Evolutionary conservation across 2,888 invertebrate species (phyloP), one percentile per base, ranked within the genome.

Genomic region (Oasisia sp.): DNA sequence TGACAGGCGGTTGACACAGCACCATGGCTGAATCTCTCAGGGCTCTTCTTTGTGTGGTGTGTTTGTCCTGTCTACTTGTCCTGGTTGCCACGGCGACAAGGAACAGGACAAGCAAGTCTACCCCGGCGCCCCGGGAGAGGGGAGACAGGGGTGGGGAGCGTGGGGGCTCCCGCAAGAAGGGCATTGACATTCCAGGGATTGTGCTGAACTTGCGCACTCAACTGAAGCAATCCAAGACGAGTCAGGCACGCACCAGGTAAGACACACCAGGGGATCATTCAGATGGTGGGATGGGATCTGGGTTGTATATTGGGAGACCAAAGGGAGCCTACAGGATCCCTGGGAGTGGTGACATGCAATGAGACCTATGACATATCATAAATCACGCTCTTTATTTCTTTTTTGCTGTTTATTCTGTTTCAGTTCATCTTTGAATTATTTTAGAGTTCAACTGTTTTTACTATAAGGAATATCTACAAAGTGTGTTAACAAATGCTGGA

Each of bases 191-290:
- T 74, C 74, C 74, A 74, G 74, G 74, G 27, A 27, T 74, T 7
- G 74, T 74, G 74, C 27, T 74, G 74, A 74, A 74, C 7, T 27
- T 74, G 27, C 74, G 74, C 7, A 74, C 74, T 74, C 74, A 74
- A 74, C 74, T 74, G 74, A 74, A 74, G 74, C 74, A 74, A 1
- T 74, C 74, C 19, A 74, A 74, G 74, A 74, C 74, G 0, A 74
- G 74, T 74, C 74, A 74, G 74, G 74, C 74, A 74, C 74, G 74
- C 74, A 74, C 74, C 2, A 74, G 74, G 74, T 74, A 74, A 74
- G 74, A 38, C 38, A n/a, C 38, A 38, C 38, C 38, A 38, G 38
- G 38, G 4, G 38, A 38, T 38, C 38, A 38, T 38, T 38, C 2
- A 38, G 2, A 38, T 38, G 38, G 38, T 38, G 38, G 38, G 38